These are phyloP conservation scores for Oplegnathus fasciatus DNA, from an alignment of 2,113 vertebrate genomes.

Conservation along the genomic window DNA sequence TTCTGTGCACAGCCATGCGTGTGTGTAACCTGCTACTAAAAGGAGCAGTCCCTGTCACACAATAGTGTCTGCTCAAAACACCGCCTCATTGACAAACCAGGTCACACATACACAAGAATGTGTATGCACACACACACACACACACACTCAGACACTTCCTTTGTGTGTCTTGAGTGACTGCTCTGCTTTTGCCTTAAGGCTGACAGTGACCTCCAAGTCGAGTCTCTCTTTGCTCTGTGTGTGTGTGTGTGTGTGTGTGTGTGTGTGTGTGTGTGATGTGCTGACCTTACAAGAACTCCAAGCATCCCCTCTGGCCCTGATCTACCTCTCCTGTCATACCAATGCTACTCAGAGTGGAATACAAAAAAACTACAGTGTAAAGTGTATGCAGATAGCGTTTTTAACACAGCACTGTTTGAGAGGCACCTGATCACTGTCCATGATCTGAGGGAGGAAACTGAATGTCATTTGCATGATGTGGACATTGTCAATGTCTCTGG, in stretches of 20 bases:
- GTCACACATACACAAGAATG: conserved; percentile 52
- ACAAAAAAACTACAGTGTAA: conserved; percentile 18
- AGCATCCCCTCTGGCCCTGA: conserved; percentile 29
- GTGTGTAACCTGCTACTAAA: conserved; percentile 48
- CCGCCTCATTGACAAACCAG: conserved; percentile 58
- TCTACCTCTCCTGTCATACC: conserved; percentile 37
- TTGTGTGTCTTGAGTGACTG: conserved; percentile 64
- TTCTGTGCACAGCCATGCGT: conserved; percentile 8
- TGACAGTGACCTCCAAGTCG: conserved; percentile 63
- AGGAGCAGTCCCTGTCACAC: conserved; percentile 51
- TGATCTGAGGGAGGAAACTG: background rate
- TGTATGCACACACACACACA: conserved; percentile 4
- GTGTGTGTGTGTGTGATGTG: conserved; percentile 19
- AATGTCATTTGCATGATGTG: background rate
- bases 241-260: conserved; percentile 12
- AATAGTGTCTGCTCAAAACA: conserved; percentile 49
- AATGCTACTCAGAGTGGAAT: background rate
- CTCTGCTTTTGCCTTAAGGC: conserved; percentile 64
- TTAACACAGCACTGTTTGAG: conserved; percentile 23
- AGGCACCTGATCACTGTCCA: conserved; percentile 30
- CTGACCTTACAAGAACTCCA: conserved; percentile 48
- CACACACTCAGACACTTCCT: conserved; percentile 28
- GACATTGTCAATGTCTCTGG: background rate
- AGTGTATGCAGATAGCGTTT: conserved; percentile 43
- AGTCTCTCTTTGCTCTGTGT: conserved; percentile 17